Base-by-base conservation (phyloP, 2,113 vertebrate genomes). In the Nerophis lumbriciformis region DNA sequence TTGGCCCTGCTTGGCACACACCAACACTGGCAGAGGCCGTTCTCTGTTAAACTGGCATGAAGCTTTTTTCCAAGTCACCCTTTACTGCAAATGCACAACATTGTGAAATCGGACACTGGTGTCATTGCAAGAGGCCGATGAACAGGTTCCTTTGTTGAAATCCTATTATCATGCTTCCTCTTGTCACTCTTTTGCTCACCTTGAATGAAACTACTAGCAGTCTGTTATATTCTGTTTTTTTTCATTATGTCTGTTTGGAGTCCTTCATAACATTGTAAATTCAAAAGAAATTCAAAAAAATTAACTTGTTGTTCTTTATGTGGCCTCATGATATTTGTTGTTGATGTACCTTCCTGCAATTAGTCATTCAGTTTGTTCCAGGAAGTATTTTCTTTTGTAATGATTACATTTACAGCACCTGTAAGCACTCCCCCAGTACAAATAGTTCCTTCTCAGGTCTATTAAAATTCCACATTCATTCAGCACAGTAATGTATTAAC, bases 241-340 rank as follows among this genome's bases (percentile, higher is more conserved):
- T 44, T 10, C 9, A 42, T 44, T 6, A n/a, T 28, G 2, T 10
- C 53, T 54, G 21, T 37, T 35, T 16, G 21, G 12, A 13, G 0
- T 19, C 6, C 1, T 48, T 16, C 2, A 10, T 15, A 56, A 6
- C 37, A 11, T 42, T 58, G 19, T 13, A 0, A 61, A 83, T 80
- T 80, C 63, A 85, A 82, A 84, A 70, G 6, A 5, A 12, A 84
- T 75, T 76, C 68, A 86, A 81, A 85, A 19, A 79, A 4, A 47
- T 13, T 4, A 8, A 57, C 16, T 39, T 62, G 19, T 9, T 6
- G 0, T n/a, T 21, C 3, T 52, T 59, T 13, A 10, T 19, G n/a
- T 44, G 9, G 35, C 53, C 13, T 8, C 1, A 6, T 2, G 6
- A 7, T 39, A 19, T 16, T 55, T 55, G 8, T 38, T 38, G 7